phyloP scores from a whole-genome alignment of 2,797 vertebrate genomes.

The Hoplostethus atlanticus region DNA sequence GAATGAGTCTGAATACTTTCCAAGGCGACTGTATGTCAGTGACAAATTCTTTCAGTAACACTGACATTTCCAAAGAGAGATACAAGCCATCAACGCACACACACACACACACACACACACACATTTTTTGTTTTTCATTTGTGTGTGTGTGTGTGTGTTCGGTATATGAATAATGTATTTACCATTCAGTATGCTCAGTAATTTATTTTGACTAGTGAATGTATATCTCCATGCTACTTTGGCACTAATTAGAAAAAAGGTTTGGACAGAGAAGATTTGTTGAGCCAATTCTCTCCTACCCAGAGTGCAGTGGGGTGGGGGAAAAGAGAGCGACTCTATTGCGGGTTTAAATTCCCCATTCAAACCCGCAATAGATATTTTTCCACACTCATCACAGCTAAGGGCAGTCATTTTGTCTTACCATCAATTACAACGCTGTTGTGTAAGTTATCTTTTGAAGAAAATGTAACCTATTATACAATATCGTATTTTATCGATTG shows the following conservation, averaged over 20 bases:
- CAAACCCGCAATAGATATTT: no score
- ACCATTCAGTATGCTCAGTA: conserved; percentile 7
- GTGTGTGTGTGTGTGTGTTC: conserved; percentile 1
- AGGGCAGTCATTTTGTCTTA: no score
- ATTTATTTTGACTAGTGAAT: conserved; percentile 34
- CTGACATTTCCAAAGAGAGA: conserved; percentile 34
- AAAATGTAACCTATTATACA: no score
- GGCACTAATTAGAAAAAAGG: conserved; percentile 6
- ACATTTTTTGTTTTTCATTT: background rate
- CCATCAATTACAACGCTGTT: no score
- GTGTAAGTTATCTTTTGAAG: no score
- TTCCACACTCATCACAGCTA: no score
- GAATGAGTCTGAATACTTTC: no score
- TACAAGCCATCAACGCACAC: background rate
- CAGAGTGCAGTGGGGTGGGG: background rate
- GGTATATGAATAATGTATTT: conserved; percentile 42
- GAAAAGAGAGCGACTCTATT: background rate
- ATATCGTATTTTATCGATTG: no score
- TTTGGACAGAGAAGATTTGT: no score
- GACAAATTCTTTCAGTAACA: conserved; percentile 26
- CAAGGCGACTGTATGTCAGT: background rate
- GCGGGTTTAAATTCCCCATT: no score
- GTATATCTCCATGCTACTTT: background rate
- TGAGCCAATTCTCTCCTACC: no score
- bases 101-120: background rate